Evolutionary conservation across 2,888 invertebrate species (phyloP), one percentile per base, ranked within the genome.

Genomic region (Mongoloraphidia duomilia): DNA sequence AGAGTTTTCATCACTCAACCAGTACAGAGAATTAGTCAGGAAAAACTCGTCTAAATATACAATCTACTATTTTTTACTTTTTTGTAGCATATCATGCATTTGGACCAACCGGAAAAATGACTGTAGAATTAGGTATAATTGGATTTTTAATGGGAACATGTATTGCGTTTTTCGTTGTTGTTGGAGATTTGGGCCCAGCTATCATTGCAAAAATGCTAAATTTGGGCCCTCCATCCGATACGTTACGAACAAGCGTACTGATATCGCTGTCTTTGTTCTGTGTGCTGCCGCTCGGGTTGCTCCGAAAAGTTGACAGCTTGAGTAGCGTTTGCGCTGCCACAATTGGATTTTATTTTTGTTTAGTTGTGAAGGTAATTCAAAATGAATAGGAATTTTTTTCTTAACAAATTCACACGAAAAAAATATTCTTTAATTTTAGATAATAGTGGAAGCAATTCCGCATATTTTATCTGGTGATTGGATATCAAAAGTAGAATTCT

Each of bases 91-190:
- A 89, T 61, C 86, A 92, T 64, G 83, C 88, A 0, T 92, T 93
- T 66, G 96, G 96, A 8, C 73, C 82, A 1, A 77, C 82, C n/a
- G 96, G 96, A 17, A 96, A 96, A 64, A 72, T 94, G 53, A 72
- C 84, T 1, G 90, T 92, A 1, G 96, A 97, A 69, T 69, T 96
- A 9, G 87, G 93, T 55, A 89, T 94, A 56, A 92, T 96, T 59
- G 91, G 94, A 0, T 92, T 94, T 61, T 75, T 96, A 45, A 75
- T 96, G 66, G 96, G 96, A 9, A 93, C 95, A 0, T 89, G 93
- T 59, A 86, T 97, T 47, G 95, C 96, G 5, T 96, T 92, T 66
- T 91, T 93, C 66, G 95, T 97, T 13, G 92, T 97, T n/a, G 90
- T 97, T 55, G 97, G 97, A 1, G 97, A 97, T 65, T 73, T 97